These are phyloP conservation scores for Esox lucius DNA, from an alignment of 2,797 vertebrate genomes.

Conservation along the genomic window DNA sequence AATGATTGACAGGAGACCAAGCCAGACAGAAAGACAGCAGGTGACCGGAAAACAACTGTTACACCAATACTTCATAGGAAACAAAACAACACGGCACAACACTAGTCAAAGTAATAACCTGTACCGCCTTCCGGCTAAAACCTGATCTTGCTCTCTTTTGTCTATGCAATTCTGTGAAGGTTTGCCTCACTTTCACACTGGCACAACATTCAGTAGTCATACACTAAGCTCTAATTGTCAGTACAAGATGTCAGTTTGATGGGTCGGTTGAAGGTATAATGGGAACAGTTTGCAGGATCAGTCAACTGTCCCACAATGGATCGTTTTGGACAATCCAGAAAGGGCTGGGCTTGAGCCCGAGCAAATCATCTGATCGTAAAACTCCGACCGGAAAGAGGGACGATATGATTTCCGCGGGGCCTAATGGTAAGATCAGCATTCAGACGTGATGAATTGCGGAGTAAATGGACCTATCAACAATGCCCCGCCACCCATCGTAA, in stretches of 20 bases:
- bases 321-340: neutral
- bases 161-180: neutral
- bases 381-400: neutral
- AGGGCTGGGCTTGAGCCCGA: neutral
- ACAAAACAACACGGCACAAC: neutral
- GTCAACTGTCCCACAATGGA: neutral
- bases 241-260: neutral
- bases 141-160: neutral
- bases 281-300: neutral
- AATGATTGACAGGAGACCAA: neutral
- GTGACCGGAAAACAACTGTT: neutral
- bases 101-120: neutral
- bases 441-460: neutral
- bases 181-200: neutral
- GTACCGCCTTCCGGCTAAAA: neutral
- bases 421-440: neutral
- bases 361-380: neutral
- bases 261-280: neutral
- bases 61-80: neutral
- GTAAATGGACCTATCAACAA: neutral
- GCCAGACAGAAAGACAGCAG: neutral
- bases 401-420: neutral
- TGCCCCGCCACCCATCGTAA: no score
- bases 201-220: slow-evolving; percentile 4
- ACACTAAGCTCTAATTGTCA: neutral